Evolutionary conservation across 2,888 invertebrate species (phyloP), one percentile per base, ranked within the genome.

Genomic region (Amiota mariae): DNA sequence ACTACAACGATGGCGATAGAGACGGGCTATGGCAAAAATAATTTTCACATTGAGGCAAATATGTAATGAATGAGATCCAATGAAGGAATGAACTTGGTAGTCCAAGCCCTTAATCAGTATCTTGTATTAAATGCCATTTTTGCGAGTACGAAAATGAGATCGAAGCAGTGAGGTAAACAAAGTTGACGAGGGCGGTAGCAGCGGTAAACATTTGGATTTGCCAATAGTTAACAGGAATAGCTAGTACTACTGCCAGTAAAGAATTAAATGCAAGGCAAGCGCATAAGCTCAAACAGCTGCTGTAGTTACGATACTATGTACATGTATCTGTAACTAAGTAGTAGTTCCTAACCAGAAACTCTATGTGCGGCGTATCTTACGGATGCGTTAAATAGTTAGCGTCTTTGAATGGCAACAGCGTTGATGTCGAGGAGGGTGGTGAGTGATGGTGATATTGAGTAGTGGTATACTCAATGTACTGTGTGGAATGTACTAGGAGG

Each of bases 351-450:
- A 8, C 54, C n/a, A 51, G 54, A 36, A 36, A 0, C 36, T 36
- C 36, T 51, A 6, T 4, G 12, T n/a, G 15, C 10, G 8, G 59
- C 59, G 59, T 59, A 59, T 59, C 59, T 59, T n/a, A 24, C 59
- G 85, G 79, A 84, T 84, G 83, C 85, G 83, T 85, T 84, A 84
- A 84, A 84, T 84, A 84, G 82, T 80, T 85, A 84, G 84, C 82
- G 85, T 85, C 84, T 84, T 82, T 85, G 67, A 54, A 54, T 68
- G 67, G 24, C 20, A 54, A 51, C 54, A 54, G 59, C 68, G 47
- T 54, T 24, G 54, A 13, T 9, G 4, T 54, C 54, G 36, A 36
- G 36, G 36, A 6, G 2, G 36, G 6, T 2, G 36, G 36, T 36
- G 36, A 36, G 36, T 24, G 68, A n/a, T 56, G 56, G 13, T 67